Conservation (phyloP, 2,888 invertebrate genomes). For the Cheiracanthium punctorium region DNA sequence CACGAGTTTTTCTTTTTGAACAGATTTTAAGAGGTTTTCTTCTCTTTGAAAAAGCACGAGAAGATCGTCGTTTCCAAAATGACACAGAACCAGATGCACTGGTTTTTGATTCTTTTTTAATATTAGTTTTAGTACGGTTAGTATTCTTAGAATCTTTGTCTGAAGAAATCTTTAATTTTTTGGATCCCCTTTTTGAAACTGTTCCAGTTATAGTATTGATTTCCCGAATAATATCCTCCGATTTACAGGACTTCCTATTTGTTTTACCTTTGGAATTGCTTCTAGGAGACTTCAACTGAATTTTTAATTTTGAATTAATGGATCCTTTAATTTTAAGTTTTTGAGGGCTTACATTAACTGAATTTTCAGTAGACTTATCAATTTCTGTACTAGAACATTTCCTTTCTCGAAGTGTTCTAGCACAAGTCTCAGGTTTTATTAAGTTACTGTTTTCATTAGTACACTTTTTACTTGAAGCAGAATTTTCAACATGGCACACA, state of each 20-base stretch:
- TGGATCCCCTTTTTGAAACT: neutral
- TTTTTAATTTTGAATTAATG: constrained; percentile 7
- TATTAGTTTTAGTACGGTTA: neutral
- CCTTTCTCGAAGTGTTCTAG: constrained; percentile 6
- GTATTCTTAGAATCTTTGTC: constrained; percentile 14
- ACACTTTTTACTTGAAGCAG: neutral
- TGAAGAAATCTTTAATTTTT: neutral
- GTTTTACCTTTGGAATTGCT: neutral
- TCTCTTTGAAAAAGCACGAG: constrained; percentile 33
- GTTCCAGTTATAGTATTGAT: constrained; percentile 47
- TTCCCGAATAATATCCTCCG: constrained; percentile 41
- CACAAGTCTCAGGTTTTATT: neutral
- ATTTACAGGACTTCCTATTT: neutral
- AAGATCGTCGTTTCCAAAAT: neutral
- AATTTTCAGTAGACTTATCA: neutral
- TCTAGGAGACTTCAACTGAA: neutral
- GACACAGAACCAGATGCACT: neutral
- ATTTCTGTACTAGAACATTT: constrained; percentile 8
- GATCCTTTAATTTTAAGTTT: neutral
- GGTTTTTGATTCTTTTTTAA: constrained; percentile 11
- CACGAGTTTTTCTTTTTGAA: constrained; percentile 27
- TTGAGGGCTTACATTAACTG: neutral
- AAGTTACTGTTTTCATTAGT: neutral
- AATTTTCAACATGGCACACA: neutral
- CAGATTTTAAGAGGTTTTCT: constrained; percentile 51